phyloP scores from a whole-genome alignment of 2,113 vertebrate species.

The Grus americana region DNA sequence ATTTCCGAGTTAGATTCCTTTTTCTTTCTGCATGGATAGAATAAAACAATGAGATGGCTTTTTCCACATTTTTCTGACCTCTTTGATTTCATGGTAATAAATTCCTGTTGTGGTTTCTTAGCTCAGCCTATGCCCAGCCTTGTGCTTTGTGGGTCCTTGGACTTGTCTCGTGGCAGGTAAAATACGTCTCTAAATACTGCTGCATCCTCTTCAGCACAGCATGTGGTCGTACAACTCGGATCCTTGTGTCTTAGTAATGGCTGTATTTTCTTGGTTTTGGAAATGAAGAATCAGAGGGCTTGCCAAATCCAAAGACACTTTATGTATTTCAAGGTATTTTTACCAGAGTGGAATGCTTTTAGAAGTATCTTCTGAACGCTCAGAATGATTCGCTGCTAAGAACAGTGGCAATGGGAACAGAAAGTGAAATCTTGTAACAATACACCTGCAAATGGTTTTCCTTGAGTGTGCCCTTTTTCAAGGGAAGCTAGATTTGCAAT shows the following conservation, averaged over 20 bases:
- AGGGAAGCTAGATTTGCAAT: not conserved
- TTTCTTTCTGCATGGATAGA: not conserved
- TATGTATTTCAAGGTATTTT: not conserved
- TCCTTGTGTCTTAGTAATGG: not conserved
- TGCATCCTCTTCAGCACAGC: not conserved
- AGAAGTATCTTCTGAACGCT: not conserved
- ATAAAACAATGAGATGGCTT: not conserved
- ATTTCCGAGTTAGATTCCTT: not conserved
- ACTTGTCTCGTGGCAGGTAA: not conserved
- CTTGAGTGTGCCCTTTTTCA: not conserved
- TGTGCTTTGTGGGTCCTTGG: not conserved
- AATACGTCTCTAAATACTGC: not conserved
- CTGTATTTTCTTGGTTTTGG: not conserved
- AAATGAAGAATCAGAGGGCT: not conserved
- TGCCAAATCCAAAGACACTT: not conserved
- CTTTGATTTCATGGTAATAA: not conserved
- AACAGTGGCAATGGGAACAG: not conserved
- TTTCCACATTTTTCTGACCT: not conserved
- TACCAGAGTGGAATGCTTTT: not conserved
- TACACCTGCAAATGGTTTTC: not conserved
- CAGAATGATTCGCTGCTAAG: not conserved
- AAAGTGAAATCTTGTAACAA: not conserved
- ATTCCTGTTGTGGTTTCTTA: not conserved
- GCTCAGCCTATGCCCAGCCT: not conserved
- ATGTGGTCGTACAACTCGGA: fast-evolving